Base-by-base conservation (phyloP, 2,797 vertebrate genomes). In the Sciaenops ocellatus region DNA sequence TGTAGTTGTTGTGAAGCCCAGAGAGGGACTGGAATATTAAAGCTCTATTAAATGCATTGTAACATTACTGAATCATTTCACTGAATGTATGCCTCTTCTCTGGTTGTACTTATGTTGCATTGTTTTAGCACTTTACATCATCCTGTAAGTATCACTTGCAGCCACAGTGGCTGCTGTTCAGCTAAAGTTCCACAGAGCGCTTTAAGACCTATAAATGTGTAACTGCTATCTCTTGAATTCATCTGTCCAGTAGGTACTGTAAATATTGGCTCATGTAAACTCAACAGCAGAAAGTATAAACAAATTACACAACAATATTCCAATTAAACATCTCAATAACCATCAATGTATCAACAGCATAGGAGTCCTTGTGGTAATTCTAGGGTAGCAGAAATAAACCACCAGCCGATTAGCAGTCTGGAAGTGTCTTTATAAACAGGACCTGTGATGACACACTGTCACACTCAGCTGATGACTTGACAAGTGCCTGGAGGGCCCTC, bases 401-500 rank as follows among this genome's bases (percentile, higher is more conserved):
- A 34, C 5, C 41, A 47, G 60, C 26, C 12, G n/a, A 22, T 30
- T n/a, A 34, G 24, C 61, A 61, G n/a, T 22, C 61, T 13, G 24
- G 6, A 46, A 48, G 52, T 42, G 44, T 16, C n/a, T 47, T 38
- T n/a, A 42, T 42, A 64, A 41, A n/a, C 34, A 28, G 42, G 47
- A 54, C 6, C 34, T 4, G 67, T 6, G 61, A 80, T 28, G 72
- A 30, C 60, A 7, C 11, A 24, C 42, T 15, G 54, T 52, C 56
- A 41, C 44, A 20, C 56, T 68, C 30, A 47, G 57, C 57, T 65
- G 46, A 42, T 48, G 28, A 63, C 57, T 63, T 73, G 64, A 78
- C 74, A 71, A 30, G 16, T 47, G 48, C 16, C 68, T 64, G 57
- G 34, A 76, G 54, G 48, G 10, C 3, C n/a, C 28, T 85, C 52